Percentiles rank a stretch among this genome's conserved stretches.
Evolutionary conservation across 2,113 vertebrate species (phyloP).

Genomic region (Procavia capensis): DNA sequence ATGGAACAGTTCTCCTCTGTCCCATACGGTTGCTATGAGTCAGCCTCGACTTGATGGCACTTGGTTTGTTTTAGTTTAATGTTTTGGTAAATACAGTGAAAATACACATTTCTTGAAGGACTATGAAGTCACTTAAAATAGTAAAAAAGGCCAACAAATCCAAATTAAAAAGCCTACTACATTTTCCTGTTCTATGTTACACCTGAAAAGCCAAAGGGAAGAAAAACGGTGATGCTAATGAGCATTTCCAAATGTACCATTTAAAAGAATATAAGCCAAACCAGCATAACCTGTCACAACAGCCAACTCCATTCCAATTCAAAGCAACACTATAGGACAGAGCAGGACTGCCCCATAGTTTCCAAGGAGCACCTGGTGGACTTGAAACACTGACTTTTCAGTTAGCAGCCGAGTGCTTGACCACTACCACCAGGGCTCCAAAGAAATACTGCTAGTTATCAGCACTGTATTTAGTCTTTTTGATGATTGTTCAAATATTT

Average conservation of each 20-base stretch:
- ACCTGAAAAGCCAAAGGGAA: not conserved
- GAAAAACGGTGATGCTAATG: not conserved
- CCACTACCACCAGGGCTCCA: too few relatives aligned
- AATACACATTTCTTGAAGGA: not conserved
- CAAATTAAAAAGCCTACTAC: not conserved
- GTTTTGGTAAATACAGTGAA: not conserved
- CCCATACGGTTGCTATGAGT: too few relatives aligned
- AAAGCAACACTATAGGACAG: too few relatives aligned
- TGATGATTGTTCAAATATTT: not conserved
- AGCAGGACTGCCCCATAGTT: too few relatives aligned
- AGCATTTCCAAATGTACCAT: not conserved
- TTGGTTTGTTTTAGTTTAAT: too few relatives aligned
- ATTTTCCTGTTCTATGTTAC: not conserved
- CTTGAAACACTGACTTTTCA: too few relatives aligned
- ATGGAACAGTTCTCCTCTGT: too few relatives aligned
- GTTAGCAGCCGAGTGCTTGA: too few relatives aligned
- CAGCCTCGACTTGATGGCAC: too few relatives aligned
- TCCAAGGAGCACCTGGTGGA: too few relatives aligned
- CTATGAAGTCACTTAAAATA: not conserved
- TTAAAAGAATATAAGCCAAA: not conserved
- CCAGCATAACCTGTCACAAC: too few relatives aligned
- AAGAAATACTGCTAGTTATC: not conserved
- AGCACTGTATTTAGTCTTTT: not conserved
- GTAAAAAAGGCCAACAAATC: not conserved
- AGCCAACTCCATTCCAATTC: too few relatives aligned